These are phyloP conservation scores for Beroe ovata DNA, from an alignment of 37 sponge, comb jelly and placozoan genomes.

Conservation along the genomic window DNA sequence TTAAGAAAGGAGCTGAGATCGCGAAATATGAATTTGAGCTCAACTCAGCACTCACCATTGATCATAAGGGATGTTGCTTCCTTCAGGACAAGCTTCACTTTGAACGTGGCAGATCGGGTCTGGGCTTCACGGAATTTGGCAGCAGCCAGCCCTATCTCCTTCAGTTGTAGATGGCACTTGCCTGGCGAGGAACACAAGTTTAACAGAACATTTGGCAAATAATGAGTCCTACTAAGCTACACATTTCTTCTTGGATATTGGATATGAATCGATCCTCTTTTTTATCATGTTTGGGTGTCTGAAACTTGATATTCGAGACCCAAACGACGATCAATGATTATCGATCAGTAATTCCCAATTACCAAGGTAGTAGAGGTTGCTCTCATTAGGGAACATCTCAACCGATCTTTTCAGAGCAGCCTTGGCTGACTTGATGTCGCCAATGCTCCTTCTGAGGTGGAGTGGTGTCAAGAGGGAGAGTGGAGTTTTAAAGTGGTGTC, in stretches of 20 bases:
- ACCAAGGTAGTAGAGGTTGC: slow-evolving; percentile 23
- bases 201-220: no score
- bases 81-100: background rate
- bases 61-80: background rate
- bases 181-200: no score
- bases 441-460: background rate
- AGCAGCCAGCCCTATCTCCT: background rate
- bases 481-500: background rate
- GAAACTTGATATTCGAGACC: no score
- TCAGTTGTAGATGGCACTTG: background rate
- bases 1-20: no score
- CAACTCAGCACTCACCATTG: background rate
- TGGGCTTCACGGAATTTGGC: background rate
- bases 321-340: no score
- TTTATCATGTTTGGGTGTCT: no score
- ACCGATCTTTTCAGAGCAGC: background rate
- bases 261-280: no score
- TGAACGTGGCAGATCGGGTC: background rate
- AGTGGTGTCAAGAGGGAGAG: background rate
- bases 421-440: background rate
- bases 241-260: no score
- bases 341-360: no score
- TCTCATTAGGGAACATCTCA: background rate
- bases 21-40: no score
- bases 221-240: no score